These are phyloP conservation scores for Drosophila fuyamai DNA, from an alignment of 1,140 invertebrate species.

Conservation along the genomic window DNA sequence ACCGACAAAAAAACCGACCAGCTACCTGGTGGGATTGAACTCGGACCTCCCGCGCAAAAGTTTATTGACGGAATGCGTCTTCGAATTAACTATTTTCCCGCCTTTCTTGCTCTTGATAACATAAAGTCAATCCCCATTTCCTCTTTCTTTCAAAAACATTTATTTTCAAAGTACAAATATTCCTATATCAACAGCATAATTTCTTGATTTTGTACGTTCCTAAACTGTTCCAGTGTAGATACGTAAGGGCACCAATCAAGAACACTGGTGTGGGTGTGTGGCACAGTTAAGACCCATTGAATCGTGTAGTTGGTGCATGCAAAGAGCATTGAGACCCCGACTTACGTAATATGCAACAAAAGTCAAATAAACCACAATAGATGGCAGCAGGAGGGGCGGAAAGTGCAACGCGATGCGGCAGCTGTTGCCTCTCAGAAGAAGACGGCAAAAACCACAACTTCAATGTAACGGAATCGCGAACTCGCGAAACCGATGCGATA, in stretches of 20 bases:
- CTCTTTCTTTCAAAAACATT: no score
- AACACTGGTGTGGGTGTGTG: conserved; percentile 44
- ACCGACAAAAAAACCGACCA: no score
- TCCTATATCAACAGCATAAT: no score
- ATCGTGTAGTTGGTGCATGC: conserved; percentile 21
- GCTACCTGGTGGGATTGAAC: no score
- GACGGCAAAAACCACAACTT: conserved; percentile 35
- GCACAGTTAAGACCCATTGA: conserved; percentile 61
- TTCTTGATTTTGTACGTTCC: no score
- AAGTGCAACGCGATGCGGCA: conserved; percentile 43
- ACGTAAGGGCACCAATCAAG: conserved; percentile 19
- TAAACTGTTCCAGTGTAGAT: not conserved
- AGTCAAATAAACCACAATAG: conserved; percentile 71
- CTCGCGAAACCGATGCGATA: conserved; percentile 35
- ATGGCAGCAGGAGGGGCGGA: conserved; percentile 10
- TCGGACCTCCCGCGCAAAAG: no score
- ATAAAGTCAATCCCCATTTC: no score
- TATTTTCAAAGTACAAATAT: no score
- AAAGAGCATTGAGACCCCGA: conserved; percentile 45
- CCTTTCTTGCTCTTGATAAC: no score
- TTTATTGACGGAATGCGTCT: no score
- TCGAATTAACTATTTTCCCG: no score
- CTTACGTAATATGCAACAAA: conserved; percentile 73
- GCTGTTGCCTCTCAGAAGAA: conserved; percentile 35
- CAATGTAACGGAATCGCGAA: conserved; percentile 35